Evolutionary conservation across 1,140 invertebrate genomes (phyloP).

Genomic region (Plectrocnemia conspersa): DNA sequence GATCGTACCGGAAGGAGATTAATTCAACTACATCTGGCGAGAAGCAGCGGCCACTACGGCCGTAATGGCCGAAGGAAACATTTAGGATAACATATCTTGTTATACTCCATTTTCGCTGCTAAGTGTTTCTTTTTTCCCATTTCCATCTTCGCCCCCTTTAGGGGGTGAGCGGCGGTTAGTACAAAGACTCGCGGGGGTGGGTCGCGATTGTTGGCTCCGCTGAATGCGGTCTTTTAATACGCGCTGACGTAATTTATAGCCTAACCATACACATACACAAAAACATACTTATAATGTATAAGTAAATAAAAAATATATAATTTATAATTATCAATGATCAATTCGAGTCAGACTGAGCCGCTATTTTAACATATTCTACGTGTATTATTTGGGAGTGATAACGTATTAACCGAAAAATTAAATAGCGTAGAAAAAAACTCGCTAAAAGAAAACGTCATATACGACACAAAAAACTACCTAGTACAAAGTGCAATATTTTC

Average conservation of each 20-base stretch:
- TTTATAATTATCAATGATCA: too few species aligned
- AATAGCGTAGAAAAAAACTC: too few species aligned
- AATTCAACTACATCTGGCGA: conserved; percentile 16
- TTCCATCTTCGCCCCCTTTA: conserved; percentile 5
- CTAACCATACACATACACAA: background rate
- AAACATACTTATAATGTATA: background rate
- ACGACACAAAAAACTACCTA: too few species aligned
- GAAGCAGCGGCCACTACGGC: conserved; percentile 21
- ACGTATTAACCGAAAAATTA: too few species aligned
- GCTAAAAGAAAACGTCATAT: too few species aligned
- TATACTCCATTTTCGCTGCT: conserved; percentile 25
- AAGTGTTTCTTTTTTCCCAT: conserved; percentile 26
- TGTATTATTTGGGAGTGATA: too few species aligned
- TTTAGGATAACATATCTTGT: conserved; percentile 30
- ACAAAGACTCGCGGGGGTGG: background rate
- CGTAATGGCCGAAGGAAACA: conserved; percentile 23
- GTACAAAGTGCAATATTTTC: too few species aligned
- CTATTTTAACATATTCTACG: too few species aligned
- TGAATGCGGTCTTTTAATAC: too few species aligned
- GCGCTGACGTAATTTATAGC: conserved; percentile 13
- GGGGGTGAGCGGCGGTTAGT: background rate
- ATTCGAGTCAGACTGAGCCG: too few species aligned
- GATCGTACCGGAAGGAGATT: conserved; percentile 15
- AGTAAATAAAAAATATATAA: background rate
- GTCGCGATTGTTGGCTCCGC: background rate